Evolutionary conservation across 2,113 vertebrate species (phyloP).

Genomic region (Crotophaga sulcirostris): DNA sequence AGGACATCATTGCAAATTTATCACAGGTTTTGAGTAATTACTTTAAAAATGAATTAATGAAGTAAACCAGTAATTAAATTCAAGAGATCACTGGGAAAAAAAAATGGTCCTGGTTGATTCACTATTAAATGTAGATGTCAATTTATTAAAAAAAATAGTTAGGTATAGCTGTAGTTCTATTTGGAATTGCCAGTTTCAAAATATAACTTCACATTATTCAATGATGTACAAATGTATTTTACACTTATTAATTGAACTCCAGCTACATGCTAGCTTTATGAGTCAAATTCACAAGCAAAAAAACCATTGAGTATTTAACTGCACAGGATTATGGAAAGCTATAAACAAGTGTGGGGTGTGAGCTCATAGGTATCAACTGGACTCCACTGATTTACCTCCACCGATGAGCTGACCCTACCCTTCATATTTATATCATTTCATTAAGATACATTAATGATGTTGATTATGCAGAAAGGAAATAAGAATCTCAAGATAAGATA

Average conservation of each 20-base stretch:
- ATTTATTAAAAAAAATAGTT: not conserved
- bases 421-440: not conserved
- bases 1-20: not conserved
- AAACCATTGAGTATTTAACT: not conserved
- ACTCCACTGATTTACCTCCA: not conserved
- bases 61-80: not conserved
- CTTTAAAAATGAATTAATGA: not conserved
- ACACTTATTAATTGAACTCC: not conserved
- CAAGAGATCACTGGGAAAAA: not conserved
- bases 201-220: not conserved
- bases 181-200: not conserved
- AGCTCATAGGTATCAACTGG: not conserved
- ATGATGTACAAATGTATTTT: not conserved
- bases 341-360: not conserved
- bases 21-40: not conserved
- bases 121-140: not conserved
- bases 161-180: not conserved
- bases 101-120: not conserved
- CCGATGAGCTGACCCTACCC: not conserved
- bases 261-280: not conserved
- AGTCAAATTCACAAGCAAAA: not conserved
- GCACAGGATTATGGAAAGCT: not conserved
- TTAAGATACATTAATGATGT: not conserved
- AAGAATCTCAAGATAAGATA: not conserved
- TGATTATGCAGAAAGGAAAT: not conserved